phyloP scores from a whole-genome alignment of 2,888 invertebrate genomes.

The Phyto melanocephala region DNA sequence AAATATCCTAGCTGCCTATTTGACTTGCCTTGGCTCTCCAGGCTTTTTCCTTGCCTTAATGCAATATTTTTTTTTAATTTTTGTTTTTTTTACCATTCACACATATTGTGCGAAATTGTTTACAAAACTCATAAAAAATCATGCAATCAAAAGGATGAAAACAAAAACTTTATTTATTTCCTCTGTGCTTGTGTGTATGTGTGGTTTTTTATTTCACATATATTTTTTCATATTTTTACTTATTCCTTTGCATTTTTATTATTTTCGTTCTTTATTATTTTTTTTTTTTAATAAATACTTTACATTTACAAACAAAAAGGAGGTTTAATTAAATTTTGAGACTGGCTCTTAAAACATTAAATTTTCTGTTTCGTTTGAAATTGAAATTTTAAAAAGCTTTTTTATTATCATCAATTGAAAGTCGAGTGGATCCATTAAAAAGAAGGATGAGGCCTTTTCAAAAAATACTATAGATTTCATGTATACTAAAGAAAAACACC shows the following conservation, averaged over 20 bases:
- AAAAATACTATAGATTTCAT: background rate
- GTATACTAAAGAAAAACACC: background rate
- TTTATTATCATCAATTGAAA: conserved; percentile 45
- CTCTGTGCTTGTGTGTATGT: conserved; percentile 2
- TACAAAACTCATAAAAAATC: conserved; percentile 62
- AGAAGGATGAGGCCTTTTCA: background rate
- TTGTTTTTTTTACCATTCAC: conserved; percentile 31
- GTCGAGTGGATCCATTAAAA: conserved; percentile 49
- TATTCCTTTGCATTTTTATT: background rate
- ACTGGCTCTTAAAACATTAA: conserved; percentile 48
- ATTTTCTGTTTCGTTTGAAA: conserved; percentile 44
- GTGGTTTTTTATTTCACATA: conserved; percentile 10
- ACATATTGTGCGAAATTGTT: conserved; percentile 64
- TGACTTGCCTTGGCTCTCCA: conserved; percentile 18
- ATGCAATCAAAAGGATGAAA: conserved; percentile 56
- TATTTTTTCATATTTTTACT: background rate
- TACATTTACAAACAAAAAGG: conserved; percentile 31
- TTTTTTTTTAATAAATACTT: conserved; percentile 55
- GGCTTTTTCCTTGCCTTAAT: conserved; percentile 28
- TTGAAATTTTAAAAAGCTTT: conserved; percentile 46
- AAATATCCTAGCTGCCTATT: background rate
- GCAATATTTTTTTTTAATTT: background rate
- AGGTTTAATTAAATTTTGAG: conserved; percentile 63
- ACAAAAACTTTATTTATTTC: conserved; percentile 41
- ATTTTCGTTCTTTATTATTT: conserved; percentile 4